phyloP scores from a whole-genome alignment of 2,797 vertebrate species.

The Margarornis squamiger region DNA sequence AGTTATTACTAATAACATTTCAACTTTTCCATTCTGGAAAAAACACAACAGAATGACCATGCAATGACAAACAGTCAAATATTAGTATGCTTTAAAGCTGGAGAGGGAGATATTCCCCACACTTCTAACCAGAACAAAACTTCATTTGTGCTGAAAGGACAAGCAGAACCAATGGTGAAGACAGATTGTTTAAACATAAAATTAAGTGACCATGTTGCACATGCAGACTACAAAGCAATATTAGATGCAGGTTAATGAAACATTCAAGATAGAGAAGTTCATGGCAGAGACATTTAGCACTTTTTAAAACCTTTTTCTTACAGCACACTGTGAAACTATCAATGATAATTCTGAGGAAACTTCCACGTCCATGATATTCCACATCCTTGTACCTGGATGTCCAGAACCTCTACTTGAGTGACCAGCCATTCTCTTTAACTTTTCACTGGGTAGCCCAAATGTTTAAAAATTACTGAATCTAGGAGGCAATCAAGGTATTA shows the following conservation, averaged over 20 bases:
- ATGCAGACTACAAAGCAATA: conserved; percentile 42
- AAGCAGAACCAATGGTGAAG: conserved; percentile 6
- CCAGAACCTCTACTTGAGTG: conserved; percentile 58
- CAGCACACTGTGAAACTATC: conserved; percentile 55
- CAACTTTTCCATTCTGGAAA: not conserved
- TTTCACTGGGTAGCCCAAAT: conserved; percentile 45
- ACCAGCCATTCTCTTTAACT: conserved; percentile 56
- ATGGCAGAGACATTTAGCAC: conserved; percentile 22
- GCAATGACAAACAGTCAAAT: not conserved
- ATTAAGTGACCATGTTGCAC: not conserved
- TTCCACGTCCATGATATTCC: conserved; percentile 41
- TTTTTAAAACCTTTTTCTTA: conserved; percentile 23
- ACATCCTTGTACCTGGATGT: conserved; percentile 55
- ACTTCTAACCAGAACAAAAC: conserved; percentile 39
- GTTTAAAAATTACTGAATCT: conserved; percentile 57
- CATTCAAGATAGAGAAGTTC: not conserved
- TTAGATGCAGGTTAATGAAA: conserved; percentile 46
- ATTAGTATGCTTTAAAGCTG: not conserved
- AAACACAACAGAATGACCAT: not conserved
- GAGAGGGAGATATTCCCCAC: not conserved
- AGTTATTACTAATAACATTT: not conserved
- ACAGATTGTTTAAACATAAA: conserved; percentile 11
- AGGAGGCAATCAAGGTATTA: conserved; percentile 51
- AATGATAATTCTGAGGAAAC: conserved; percentile 66
- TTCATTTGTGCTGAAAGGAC: not conserved